phyloP scores from a whole-genome alignment of 2,113 vertebrate species.

The Ceyx margarethae region DNA sequence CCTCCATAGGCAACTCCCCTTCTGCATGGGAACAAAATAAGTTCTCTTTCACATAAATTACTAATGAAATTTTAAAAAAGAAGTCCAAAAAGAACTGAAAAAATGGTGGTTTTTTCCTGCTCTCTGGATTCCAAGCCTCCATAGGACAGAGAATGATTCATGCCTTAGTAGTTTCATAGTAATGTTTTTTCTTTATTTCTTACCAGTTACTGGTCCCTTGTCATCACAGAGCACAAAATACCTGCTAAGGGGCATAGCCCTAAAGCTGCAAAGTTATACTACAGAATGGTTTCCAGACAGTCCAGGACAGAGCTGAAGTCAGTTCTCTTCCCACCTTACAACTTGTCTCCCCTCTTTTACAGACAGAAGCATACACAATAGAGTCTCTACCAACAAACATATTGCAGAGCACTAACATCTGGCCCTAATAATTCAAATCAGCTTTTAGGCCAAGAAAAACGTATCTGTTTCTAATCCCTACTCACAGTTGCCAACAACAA shows the following conservation, averaged over 20 bases:
- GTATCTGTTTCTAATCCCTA: background rate
- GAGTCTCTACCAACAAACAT: background rate
- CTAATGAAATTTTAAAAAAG: background rate
- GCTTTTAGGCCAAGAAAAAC: background rate
- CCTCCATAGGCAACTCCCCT: background rate
- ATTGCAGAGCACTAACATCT: background rate
- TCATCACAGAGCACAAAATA: accelerated
- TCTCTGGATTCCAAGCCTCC: background rate
- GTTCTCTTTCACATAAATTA: background rate
- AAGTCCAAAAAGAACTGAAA: background rate
- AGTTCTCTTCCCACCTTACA: background rate
- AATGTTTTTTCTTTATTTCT: background rate
- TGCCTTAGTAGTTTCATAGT: background rate
- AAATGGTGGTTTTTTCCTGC: background rate
- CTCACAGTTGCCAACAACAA: background rate
- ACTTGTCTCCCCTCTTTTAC: background rate
- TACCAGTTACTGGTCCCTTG: background rate
- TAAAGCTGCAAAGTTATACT: accelerated
- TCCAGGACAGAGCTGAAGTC: background rate
- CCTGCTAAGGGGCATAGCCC: background rate
- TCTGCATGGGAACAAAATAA: background rate
- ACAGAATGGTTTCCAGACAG: background rate
- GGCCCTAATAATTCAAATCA: background rate
- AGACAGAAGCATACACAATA: accelerated
- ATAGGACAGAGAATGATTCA: background rate